Base-by-base conservation (phyloP, 2,888 invertebrate species). In the Archips crataeganus region DNA sequence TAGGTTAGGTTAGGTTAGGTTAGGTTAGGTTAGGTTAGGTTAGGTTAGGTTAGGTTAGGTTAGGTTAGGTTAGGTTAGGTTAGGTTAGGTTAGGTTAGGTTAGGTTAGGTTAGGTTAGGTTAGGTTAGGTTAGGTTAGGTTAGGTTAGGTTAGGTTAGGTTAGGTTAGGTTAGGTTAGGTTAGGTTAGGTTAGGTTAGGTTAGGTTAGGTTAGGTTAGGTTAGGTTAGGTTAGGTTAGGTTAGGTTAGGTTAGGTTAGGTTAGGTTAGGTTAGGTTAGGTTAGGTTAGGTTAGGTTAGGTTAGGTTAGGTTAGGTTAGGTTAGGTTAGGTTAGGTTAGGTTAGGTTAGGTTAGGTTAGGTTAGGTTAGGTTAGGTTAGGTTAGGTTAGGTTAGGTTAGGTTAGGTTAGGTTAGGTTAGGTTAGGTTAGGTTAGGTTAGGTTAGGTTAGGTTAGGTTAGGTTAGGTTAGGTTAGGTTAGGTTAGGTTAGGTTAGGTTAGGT, bases 1-100 rank as follows among this genome's bases (percentile, higher is more conserved):
- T 76, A 77, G 77, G 77, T 77, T 77, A 77, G 77, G 77, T 76
- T 76, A 76, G 76, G 76, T 77, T 77, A 76, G 78, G 76, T 77
- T 76, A 76, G 77, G 77, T 76, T 76, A 77, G 75, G 78, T 76
- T 76, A 78, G 76, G 77, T 77, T 76, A 76, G 76, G 76, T 78
- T 76, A 77, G 76, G 76, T 76, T 76, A 76, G 78, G 76, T 76
- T 76, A 76, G 75, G 75, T 76, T 76, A 75, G 76, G 77, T 75
- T 76, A 76, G 77, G 76, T 77, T 77, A 76, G 77, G 70, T 75
- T 75, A 75, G 76, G 76, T 77, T 78, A 77, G 76, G 76, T 75
- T 75, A 75, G 75, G 75, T 77, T 76, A 77, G 75, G 76, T 76
- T 75, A 77, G 71, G 71, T 74, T 74, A 70, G 74, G 70, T 70